Conservation (phyloP, 1,140 invertebrate genomes). For the Lordiphosa stackelbergi region DNA sequence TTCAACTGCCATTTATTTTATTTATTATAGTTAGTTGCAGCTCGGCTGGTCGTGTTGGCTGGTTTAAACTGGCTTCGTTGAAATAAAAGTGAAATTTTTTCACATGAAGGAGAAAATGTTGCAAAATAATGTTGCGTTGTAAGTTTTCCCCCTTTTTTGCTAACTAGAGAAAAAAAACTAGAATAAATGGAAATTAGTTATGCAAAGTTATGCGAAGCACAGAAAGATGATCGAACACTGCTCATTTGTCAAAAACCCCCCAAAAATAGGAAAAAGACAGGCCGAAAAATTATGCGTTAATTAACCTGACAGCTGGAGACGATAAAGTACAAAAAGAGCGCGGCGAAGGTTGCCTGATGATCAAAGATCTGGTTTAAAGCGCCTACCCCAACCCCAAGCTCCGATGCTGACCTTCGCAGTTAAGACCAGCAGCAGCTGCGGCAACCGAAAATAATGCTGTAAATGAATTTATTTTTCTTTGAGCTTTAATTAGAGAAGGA, state of each 20-base stretch:
- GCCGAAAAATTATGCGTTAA: constrained; percentile 62
- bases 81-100: constrained; percentile 72
- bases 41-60: constrained; percentile 39
- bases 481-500: constrained; percentile 33
- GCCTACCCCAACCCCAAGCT: constrained; percentile 27
- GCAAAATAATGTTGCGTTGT: constrained; percentile 25
- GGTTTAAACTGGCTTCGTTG: constrained; percentile 47
- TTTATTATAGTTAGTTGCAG: constrained; percentile 50
- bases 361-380: constrained; percentile 50
- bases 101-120: constrained; percentile 65
- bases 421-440: constrained; percentile 20
- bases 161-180: neutral
- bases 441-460: constrained; percentile 15
- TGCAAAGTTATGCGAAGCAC: constrained; percentile 13
- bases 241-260: constrained; percentile 55
- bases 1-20: constrained; percentile 67
- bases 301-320: constrained; percentile 55
- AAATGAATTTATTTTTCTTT: constrained; percentile 9
- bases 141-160: no score
- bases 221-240: constrained; percentile 27
- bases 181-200: constrained; percentile 14
- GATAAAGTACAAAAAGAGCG: constrained; percentile 15
- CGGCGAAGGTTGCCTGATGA: constrained; percentile 28
- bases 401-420: constrained; percentile 41
- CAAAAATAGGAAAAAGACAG: constrained; percentile 35